Percentiles rank a stretch among this genome's conserved stretches.
These are phyloP conservation scores for Neotoxoptera formosana DNA, from an alignment of 1,140 invertebrate species.

Conservation along the genomic window DNA sequence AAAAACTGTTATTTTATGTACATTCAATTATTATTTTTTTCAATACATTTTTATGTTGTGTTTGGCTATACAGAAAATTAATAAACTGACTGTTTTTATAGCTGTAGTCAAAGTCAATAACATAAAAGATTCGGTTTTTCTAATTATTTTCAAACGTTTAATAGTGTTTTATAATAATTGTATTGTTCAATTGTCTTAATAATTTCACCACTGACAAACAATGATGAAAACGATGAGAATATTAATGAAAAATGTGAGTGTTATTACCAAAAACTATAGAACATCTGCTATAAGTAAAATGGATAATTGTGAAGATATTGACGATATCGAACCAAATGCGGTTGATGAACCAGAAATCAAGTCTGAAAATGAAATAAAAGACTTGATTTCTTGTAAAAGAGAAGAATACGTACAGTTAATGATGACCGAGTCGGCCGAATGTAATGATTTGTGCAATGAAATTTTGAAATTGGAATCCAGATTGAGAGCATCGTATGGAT, in stretches of 20 bases:
- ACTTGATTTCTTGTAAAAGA: neutral
- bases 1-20: neutral
- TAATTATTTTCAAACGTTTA: neutral
- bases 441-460: neutral
- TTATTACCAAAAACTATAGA: neutral
- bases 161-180: neutral
- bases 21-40: neutral
- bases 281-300: neutral
- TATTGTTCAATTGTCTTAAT: neutral
- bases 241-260: neutral
- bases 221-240: neutral
- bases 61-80: neutral
- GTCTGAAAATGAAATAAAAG: neutral
- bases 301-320: neutral
- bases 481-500: neutral
- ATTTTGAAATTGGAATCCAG: neutral
- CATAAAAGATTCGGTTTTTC: neutral
- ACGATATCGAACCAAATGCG: too few relatives aligned
- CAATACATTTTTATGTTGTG: neutral
- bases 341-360: too few relatives aligned
- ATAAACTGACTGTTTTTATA: neutral
- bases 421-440: neutral
- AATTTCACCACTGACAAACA: neutral
- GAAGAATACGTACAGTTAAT: conserved; percentile 15
- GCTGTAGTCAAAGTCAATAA: neutral